phyloP scores from a whole-genome alignment of 2,888 invertebrate species.

The Drosophila meridionalis region DNA sequence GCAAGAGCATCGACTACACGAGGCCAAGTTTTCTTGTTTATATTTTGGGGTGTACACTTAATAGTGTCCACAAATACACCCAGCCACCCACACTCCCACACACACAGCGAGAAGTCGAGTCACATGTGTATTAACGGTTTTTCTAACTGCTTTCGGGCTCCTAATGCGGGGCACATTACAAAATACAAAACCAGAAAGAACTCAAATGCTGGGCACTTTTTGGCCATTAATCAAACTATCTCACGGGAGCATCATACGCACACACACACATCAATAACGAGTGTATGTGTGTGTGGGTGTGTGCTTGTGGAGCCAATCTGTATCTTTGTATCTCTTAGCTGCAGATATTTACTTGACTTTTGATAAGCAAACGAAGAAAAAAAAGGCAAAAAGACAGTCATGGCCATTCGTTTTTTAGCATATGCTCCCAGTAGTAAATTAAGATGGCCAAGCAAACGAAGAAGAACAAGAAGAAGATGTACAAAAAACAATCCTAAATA shows the following conservation, averaged over 20 bases:
- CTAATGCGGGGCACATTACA: conserved; percentile 43
- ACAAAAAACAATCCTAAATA: conserved; percentile 14
- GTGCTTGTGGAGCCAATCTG: conserved; percentile 45
- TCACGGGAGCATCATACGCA: conserved; percentile 81
- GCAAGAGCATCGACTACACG: background rate
- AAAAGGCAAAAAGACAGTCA: conserved; percentile 38
- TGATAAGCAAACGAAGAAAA: conserved; percentile 47
- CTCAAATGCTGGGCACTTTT: conserved; percentile 60
- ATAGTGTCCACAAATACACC: conserved; percentile 65
- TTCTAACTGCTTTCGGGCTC: conserved; percentile 41
- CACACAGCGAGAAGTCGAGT: conserved; percentile 13
- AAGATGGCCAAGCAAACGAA: conserved; percentile 40
- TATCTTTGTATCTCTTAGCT: conserved; percentile 63
- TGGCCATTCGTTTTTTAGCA: conserved; percentile 72
- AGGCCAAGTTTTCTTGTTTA: conserved; percentile 58
- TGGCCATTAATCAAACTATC: conserved; percentile 84
- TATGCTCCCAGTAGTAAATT: conserved; percentile 68
- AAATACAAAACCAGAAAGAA: conserved; percentile 53
- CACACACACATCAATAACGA: conserved; percentile 47
- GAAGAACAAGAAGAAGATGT: conserved; percentile 6
- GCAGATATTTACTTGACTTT: conserved; percentile 75
- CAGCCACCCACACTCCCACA: conserved; percentile 1
- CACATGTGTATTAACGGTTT: conserved; percentile 69
- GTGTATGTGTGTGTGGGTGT: conserved; percentile 29
- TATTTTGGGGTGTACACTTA: conserved; percentile 60